A percentile compares a stretch with the other conserved stretches of the same genome.
Evolutionary conservation across 2,113 vertebrate genomes (phyloP).

Genomic region (Hypocryptadius cinnamomeus): DNA sequence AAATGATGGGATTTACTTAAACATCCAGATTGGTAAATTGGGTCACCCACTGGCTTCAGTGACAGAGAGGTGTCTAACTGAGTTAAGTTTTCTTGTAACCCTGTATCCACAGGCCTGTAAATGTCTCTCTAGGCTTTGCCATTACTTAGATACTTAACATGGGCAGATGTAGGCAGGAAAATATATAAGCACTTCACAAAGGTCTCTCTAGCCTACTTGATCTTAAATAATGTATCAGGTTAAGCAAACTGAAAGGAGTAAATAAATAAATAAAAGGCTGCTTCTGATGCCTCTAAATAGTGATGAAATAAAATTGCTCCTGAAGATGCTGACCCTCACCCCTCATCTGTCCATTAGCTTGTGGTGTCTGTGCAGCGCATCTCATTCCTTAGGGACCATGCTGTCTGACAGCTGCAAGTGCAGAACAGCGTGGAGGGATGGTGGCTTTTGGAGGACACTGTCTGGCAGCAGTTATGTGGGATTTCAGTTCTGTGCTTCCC

Average conservation of each 20-base stretch:
- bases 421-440: neutral
- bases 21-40: neutral
- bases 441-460: neutral
- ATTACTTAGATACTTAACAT: neutral
- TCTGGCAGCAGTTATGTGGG: neutral
- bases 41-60: neutral
- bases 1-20: neutral
- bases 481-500: neutral
- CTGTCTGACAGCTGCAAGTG: neutral
- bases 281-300: neutral
- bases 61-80: neutral
- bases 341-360: neutral
- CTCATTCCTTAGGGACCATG: fast-evolving
- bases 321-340: neutral
- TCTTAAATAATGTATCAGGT: neutral
- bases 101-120: neutral
- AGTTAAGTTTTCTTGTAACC: neutral
- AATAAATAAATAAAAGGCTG: neutral
- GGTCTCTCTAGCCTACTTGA: neutral
- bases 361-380: neutral
- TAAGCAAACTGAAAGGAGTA: neutral
- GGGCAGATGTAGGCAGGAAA: neutral
- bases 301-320: neutral
- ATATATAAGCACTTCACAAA: neutral
- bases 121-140: neutral